These are phyloP conservation scores for Venusia cambrica DNA, from an alignment of 2,888 invertebrate genomes.

Conservation along the genomic window DNA sequence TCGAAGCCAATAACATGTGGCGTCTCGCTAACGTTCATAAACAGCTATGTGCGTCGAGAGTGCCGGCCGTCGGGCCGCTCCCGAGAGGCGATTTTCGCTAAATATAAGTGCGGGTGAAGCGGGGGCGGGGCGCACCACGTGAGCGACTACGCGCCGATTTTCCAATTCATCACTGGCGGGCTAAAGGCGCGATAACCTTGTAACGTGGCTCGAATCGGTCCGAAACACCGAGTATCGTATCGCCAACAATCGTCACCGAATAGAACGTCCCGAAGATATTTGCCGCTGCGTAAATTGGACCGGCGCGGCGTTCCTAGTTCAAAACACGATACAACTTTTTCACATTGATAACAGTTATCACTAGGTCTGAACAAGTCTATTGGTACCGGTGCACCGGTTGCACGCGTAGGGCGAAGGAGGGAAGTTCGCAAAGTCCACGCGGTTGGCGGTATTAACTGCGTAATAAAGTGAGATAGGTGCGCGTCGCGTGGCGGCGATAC, in stretches of 20 bases:
- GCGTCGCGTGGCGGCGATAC: conserved; percentile 50
- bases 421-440: conserved; percentile 63
- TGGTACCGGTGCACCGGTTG: conserved; percentile 23
- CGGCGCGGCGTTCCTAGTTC: conserved; percentile 55
- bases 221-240: conserved; percentile 62
- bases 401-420: conserved; percentile 27
- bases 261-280: conserved; percentile 48
- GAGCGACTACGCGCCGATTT: conserved; percentile 81
- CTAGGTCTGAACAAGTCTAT: conserved; percentile 41
- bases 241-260: conserved; percentile 54
- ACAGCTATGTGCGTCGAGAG: conserved; percentile 64
- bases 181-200: conserved; percentile 79
- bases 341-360: conserved; percentile 70
- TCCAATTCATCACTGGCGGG: conserved; percentile 78
- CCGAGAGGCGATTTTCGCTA: conserved; percentile 80
- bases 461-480: conserved; percentile 63
- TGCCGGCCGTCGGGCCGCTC: conserved; percentile 69
- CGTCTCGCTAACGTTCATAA: conserved; percentile 73
- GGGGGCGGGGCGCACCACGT: conserved; percentile 79
- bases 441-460: conserved; percentile 72
- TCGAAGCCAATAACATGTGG: conserved; percentile 78
- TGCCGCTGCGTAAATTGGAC: conserved; percentile 49
- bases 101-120: conserved; percentile 74
- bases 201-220: conserved; percentile 70
- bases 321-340: conserved; percentile 67